phyloP scores from a whole-genome alignment of 2,113 vertebrate species.

The Leucopsar rothschildi region DNA sequence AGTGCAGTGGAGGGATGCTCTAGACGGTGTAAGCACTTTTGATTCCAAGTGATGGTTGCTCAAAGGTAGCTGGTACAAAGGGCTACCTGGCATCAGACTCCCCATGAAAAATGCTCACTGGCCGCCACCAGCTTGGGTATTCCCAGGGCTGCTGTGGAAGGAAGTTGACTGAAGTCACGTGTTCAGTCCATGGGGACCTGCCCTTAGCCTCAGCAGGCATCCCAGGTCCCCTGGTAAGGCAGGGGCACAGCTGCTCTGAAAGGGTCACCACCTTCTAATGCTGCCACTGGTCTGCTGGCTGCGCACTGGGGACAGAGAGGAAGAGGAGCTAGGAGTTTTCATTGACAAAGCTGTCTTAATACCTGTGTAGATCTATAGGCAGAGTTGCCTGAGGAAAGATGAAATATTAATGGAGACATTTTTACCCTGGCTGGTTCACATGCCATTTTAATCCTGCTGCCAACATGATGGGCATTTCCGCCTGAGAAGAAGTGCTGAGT shows the following conservation, averaged over 20 bases:
- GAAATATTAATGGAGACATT: conserved; percentile 66
- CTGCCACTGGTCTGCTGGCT: background rate
- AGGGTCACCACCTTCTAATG: background rate
- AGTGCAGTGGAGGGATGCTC: background rate
- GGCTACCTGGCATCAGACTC: background rate
- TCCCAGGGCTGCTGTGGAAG: background rate
- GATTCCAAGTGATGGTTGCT: background rate
- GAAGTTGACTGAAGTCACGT: background rate
- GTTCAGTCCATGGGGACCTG: background rate
- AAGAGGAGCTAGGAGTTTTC: background rate
- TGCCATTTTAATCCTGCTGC: conserved; percentile 60
- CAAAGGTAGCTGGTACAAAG: background rate
- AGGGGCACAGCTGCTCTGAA: background rate
- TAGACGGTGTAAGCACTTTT: background rate
- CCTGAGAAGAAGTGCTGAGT: background rate
- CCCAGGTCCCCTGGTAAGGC: background rate
- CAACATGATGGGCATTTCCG: conserved; percentile 22
- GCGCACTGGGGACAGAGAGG: background rate
- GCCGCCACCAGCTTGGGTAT: rapidly evolving
- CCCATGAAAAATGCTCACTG: background rate
- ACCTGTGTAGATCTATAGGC: conserved; percentile 58
- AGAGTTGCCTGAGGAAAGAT: conserved; percentile 60
- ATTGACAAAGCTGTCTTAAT: conserved; percentile 25
- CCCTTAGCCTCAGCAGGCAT: background rate
- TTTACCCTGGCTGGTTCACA: conserved; percentile 58